Evolutionary conservation across 2,888 invertebrate species (phyloP).

Genomic region (Sesamia inferens): DNA sequence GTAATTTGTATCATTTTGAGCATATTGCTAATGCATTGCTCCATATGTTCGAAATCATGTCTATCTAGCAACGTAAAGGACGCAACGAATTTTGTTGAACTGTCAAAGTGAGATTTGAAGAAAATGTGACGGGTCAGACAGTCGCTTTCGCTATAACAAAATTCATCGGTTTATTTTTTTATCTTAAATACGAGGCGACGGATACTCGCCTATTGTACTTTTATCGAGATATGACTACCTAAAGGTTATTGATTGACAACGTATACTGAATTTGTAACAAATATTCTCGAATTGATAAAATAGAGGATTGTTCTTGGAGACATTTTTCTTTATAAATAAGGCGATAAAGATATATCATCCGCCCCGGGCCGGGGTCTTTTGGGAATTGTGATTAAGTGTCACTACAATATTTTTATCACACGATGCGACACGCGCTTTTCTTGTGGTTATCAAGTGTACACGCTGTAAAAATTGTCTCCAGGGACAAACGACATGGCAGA

Average conservation of each 20-base stretch:
- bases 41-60: too few species aligned
- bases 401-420: not conserved
- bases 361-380: not conserved
- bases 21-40: too few species aligned
- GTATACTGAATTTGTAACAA: not conserved
- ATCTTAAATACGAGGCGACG: not conserved
- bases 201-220: not conserved
- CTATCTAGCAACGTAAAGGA: too few species aligned
- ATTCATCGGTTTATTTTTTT: not conserved
- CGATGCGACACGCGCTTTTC: not conserved
- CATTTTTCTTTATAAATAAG: slow-evolving; percentile 1
- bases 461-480: not conserved
- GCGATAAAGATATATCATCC: not conserved
- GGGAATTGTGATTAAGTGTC: slow-evolving; percentile 1
- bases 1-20: too few species aligned
- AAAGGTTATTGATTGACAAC: not conserved
- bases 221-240: not conserved
- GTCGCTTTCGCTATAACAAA: not conserved
- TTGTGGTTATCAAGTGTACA: not conserved
- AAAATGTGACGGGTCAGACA: too few species aligned
- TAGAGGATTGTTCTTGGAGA: not conserved
- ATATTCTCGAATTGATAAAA: not conserved
- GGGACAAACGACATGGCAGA: not conserved
- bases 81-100: too few species aligned
- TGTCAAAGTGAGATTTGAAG: too few species aligned